A percentile compares a stretch with the other conserved stretches of the same genome.
These are phyloP conservation scores for Volucella bombylans DNA, from an alignment of 2,888 invertebrate genomes.

Conservation along the genomic window DNA sequence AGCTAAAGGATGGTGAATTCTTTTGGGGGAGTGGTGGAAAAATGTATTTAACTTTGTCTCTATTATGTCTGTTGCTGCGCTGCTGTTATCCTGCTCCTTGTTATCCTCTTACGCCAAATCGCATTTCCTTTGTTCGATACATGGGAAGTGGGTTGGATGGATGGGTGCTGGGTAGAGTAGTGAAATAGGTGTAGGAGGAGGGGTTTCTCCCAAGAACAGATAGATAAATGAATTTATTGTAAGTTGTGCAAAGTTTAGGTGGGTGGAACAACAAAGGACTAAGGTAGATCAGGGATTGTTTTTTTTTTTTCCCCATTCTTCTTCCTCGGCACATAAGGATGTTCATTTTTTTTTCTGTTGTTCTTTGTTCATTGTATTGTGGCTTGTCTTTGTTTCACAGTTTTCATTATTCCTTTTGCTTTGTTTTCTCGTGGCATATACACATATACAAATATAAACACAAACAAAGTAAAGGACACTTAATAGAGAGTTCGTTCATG, in stretches of 20 bases:
- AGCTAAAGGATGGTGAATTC: constrained; percentile 15
- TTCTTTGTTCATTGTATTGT: constrained; percentile 46
- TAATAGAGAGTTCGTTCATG: constrained; percentile 29
- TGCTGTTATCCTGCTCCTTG: constrained; percentile 52
- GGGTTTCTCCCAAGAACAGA: constrained; percentile 56
- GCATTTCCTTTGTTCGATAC: constrained; percentile 65
- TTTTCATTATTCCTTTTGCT: constrained; percentile 68
- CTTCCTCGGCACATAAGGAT: background rate
- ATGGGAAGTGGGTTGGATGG: constrained; percentile 13
- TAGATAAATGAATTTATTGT: constrained; percentile 74
- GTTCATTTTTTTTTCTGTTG: constrained; percentile 10
- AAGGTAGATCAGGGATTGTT: constrained; percentile 65
- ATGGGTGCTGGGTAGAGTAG: constrained; percentile 2
- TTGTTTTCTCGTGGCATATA: constrained; percentile 42
- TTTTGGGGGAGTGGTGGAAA: background rate
- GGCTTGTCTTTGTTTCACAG: constrained; percentile 68
- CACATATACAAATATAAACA: constrained; percentile 4
- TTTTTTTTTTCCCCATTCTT: constrained; percentile 13
- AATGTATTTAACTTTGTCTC: constrained; percentile 71
- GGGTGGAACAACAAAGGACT: constrained; percentile 59
- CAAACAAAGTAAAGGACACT: constrained; percentile 61
- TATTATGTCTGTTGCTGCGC: constrained; percentile 64
- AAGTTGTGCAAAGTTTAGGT: constrained; percentile 68
- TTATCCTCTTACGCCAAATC: constrained; percentile 59
- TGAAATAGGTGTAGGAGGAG: constrained; percentile 2